Evolutionary conservation across 30 jellyfish, hydroid and myxozoan species (phyloP), one percentile per base, ranked within the genome.

Genomic region (Aurelia sp.): DNA sequence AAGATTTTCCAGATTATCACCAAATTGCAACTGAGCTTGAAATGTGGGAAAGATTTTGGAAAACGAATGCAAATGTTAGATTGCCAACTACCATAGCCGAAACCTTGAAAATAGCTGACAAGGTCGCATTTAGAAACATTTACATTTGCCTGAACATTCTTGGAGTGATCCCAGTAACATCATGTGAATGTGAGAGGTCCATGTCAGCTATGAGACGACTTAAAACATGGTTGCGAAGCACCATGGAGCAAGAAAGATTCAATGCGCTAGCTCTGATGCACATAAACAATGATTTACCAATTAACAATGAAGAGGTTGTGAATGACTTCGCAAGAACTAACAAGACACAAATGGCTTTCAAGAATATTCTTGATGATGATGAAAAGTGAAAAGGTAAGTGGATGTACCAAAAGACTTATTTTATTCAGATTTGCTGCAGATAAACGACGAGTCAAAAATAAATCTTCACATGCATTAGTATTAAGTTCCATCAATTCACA

Each of bases 131-230:
- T 72, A 86, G 89, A 19, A 90, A 90, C 50, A 84, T 90, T n/a
- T 69, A 17, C 60, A 68, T 53, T 50, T 86, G 71, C 16, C 65
- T 90, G 67, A 61, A 55, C 27, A 90, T 90, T 27, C 67, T 90
- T 13, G 96, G 83, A 18, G 66, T 91, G 31, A 51, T 84, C 33
- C 96, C 97, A 12, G 86, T 90, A 52, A 90, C 89, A 17, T 35
- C 96, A 13, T 84, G 97, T 64, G 76, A 58, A 53, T 84, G 93
- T 66, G 97, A 90, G 66, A 60, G 97, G 55, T 62, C 89, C 27
- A 63, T 79, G 52, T 88, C 84, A 17, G 78, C 81, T 16, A 27
- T 88, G 73, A 68, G 84, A 44, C 87, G 89, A 19, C 73, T 88
- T 20, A 88, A 88, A 73, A 76, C 84, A 10, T 79, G 71, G 71